Evolutionary conservation across 2,888 invertebrate genomes (phyloP).

Genomic region (Leptinotarsa juncta): DNA sequence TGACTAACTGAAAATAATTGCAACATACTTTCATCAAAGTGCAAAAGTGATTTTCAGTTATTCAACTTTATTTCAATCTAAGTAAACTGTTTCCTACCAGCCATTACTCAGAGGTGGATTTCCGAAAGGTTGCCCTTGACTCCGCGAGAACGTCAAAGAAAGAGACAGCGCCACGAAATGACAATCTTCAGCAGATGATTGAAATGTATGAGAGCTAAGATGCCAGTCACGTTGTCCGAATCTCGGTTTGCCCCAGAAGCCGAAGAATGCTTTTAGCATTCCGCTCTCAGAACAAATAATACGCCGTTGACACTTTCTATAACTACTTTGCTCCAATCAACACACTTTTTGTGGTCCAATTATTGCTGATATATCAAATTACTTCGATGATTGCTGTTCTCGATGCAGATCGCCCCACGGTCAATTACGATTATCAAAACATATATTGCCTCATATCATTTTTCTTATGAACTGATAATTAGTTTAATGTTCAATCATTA

Average conservation of each 20-base stretch:
- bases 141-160: constrained; percentile 3
- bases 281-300: constrained; percentile 62
- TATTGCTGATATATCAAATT: constrained; percentile 49
- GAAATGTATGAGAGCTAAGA: constrained; percentile 59
- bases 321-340: constrained; percentile 57
- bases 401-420: constrained; percentile 37
- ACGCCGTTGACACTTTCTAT: constrained; percentile 63
- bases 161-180: constrained; percentile 14
- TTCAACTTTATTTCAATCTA: no score
- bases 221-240: constrained; percentile 59
- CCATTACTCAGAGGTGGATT: no score
- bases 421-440: constrained; percentile 26
- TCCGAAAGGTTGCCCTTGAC: not conserved
- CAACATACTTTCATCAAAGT: no score
- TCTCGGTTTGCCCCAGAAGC: constrained; percentile 57
- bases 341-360: constrained; percentile 52
- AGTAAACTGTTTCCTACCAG: no score
- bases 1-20: no score
- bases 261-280: constrained; percentile 64
- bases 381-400: constrained; percentile 36
- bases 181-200: constrained; percentile 49
- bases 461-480: not conserved
- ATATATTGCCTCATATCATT: constrained; percentile 18
- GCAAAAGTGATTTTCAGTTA: no score
- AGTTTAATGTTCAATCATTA: constrained; percentile 11